Percentiles rank a stretch among this genome's conserved stretches.
These are phyloP conservation scores for Apodemus sylvaticus DNA, from an alignment of 2,113 vertebrate species.

Conservation along the genomic window DNA sequence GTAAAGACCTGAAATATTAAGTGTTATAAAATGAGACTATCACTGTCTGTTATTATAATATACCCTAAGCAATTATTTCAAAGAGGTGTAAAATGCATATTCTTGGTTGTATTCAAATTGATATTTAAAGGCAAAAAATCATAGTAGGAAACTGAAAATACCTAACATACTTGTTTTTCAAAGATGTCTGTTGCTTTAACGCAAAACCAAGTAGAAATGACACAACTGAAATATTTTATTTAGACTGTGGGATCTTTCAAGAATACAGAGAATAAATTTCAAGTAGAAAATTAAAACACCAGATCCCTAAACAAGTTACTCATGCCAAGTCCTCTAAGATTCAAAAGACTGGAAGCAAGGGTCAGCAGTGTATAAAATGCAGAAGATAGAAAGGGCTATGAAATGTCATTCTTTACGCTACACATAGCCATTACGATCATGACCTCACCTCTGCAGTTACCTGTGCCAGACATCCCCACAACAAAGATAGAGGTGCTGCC, in stretches of 20 bases:
- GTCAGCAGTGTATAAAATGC: no score
- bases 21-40: not conserved
- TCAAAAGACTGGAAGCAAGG: not conserved
- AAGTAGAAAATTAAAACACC: conserved; percentile 52
- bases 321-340: not conserved
- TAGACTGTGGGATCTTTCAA: conserved; percentile 45
- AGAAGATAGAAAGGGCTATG: not conserved
- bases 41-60: not conserved
- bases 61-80: not conserved
- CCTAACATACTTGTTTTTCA: not conserved
- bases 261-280: not conserved
- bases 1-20: not conserved
- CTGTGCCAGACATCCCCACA: not conserved
- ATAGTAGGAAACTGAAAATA: conserved; percentile 26
- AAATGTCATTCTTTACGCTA: not conserved
- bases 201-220: not conserved
- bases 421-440: not conserved
- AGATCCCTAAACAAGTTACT: not conserved
- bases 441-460: not conserved
- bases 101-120: conserved; percentile 21
- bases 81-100: not conserved
- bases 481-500: not conserved
- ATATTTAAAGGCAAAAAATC: conserved; percentile 3
- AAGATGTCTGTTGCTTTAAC: not conserved
- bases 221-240: conserved; percentile 37